Evolutionary conservation across 1,140 invertebrate species (phyloP).

Genomic region (Cheumatopsyche charites): DNA sequence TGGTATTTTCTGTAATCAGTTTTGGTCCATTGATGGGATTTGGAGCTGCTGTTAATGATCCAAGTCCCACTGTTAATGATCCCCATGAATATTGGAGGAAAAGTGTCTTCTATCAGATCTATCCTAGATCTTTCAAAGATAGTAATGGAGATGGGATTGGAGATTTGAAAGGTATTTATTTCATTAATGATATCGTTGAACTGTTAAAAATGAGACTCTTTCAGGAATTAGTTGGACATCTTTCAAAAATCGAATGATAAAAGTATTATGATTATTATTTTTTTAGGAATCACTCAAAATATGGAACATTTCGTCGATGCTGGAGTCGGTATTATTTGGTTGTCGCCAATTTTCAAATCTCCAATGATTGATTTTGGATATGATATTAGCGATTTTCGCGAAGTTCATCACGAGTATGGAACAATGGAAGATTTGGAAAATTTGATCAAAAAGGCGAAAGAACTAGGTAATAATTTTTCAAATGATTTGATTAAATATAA

Average conservation of each 20-base stretch:
- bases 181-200: neutral
- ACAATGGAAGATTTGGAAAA: conserved; percentile 73
- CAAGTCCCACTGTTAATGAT: neutral
- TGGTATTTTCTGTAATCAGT: neutral
- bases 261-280: neutral
- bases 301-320: conserved; percentile 62
- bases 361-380: conserved; percentile 76
- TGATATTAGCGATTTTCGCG: conserved; percentile 77
- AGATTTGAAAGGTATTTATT: conserved; percentile 63
- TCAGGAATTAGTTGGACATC: neutral
- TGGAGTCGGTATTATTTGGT: conserved; percentile 67
- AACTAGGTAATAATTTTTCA: conserved; percentile 53
- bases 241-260: neutral
- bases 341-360: conserved; percentile 74
- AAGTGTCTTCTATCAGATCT: conserved; percentile 75
- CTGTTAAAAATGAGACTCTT: neutral
- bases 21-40: neutral
- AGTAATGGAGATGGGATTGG: conserved; percentile 66
- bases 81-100: conserved; percentile 69
- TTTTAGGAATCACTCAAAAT: conserved; percentile 62
- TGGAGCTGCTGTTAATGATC: neutral
- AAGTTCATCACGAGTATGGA: conserved; percentile 75
- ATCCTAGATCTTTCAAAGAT: conserved; percentile 70
- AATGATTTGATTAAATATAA: conserved; percentile 7
- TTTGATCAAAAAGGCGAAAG: conserved; percentile 66